A percentile compares a stretch with the other conserved stretches of the same genome.
Conservation (phyloP, 2,797 vertebrate species). For the Ctenosaura bakeri region DNA sequence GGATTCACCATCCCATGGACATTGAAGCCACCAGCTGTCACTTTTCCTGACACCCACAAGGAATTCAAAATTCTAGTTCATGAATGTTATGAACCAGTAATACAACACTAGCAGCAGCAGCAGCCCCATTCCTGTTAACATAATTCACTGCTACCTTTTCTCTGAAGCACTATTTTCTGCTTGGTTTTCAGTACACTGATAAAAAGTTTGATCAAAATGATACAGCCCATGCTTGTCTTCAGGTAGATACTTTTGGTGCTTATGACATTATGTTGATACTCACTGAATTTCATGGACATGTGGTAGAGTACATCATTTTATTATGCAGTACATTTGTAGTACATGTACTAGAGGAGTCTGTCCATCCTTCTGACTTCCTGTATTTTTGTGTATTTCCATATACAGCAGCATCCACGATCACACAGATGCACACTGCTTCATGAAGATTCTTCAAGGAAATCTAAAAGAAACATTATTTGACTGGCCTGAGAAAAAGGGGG, state of each 20-base stretch:
- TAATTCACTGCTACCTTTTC: not conserved
- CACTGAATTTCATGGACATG: too few relatives aligned
- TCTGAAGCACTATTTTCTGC: not conserved
- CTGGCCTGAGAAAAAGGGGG: constrained; percentile 88
- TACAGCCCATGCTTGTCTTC: not conserved
- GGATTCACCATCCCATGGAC: not conserved
- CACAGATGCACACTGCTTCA: constrained; percentile 95
- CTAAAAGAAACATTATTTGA: constrained; percentile 95
- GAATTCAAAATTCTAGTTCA: not conserved
- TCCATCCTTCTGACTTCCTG: constrained; percentile 62
- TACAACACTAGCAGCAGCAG: not conserved
- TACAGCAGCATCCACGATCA: constrained; percentile 98
- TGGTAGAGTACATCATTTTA: too few relatives aligned
- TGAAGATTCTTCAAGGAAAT: constrained; percentile 97
- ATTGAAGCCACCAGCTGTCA: too few relatives aligned
- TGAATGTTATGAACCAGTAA: not conserved
- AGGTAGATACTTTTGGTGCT: not conserved
- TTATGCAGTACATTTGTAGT: not conserved
- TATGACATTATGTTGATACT: too few relatives aligned
- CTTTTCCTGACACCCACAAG: too few relatives aligned
- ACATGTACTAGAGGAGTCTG: not conserved
- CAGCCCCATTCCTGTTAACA: too few relatives aligned
- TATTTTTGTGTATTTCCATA: constrained; percentile 71
- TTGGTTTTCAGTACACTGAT: not conserved
- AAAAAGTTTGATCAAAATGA: not conserved